Evolutionary conservation across 1,140 invertebrate genomes (phyloP), one percentile per base, ranked within the genome.

Genomic region (Augochlora pura): DNA sequence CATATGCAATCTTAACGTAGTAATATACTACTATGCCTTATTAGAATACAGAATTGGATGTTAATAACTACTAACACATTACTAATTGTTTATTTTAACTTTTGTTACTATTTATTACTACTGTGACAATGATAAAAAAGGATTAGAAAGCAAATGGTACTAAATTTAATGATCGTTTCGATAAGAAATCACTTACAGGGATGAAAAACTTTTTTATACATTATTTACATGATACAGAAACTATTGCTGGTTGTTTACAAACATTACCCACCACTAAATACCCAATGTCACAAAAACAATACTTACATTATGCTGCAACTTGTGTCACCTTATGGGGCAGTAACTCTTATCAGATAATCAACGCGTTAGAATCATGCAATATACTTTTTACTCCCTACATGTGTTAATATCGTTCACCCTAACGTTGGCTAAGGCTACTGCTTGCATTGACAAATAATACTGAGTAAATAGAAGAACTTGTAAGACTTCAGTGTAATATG

Each of bases 301-400:
- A 76, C 81, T 85, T 65, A 85, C 83, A 85, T 84, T 49, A 65
- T 67, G 78, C 77, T 72, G 71, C 46, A 23, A 80, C 63, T 72
- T 16, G 23, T 72, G 52, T 66, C 63, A 72, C 77, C n/a, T 77
- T 70, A 76, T 7, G 21, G 78, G 69, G 80, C 54, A 79, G 52
- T 65, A 78, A 84, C 60, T 62, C 32, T 60, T 32, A 64, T 57
- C 63, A 38, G 64, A 67, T 16, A 60, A 81, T 79, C 66, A 73
- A 74, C 60, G 49, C 60, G 68, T 73, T 74, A 62, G 57, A 77
- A 73, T 54, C 76, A 84, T 86, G 72, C 52, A 57, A 83, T 57
- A 80, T 23, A 82, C 66, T 82, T 68, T 70, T 84, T 63, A 46
- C 70, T 78, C 65, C 21, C 57, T 67, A 49, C 60, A 73, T 62